Conservation (phyloP, 2,888 invertebrate species). For the Limnephilus auricula region DNA sequence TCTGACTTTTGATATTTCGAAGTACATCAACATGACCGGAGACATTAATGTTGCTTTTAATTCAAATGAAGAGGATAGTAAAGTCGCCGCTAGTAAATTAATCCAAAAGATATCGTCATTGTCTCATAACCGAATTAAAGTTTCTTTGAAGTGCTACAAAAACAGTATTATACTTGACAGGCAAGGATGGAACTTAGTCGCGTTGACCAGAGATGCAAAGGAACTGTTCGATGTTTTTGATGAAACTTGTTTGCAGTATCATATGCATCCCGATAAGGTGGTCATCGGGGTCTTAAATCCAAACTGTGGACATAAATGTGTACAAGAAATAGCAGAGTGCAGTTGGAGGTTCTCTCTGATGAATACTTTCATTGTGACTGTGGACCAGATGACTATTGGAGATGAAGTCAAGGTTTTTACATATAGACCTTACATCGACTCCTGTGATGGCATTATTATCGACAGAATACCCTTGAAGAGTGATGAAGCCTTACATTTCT, state of each 20-base stretch:
- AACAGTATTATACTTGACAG: neutral
- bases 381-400: neutral
- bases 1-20: neutral
- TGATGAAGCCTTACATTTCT: neutral
- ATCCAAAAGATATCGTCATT: neutral
- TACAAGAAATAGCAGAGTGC: neutral
- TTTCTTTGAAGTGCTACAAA: neutral
- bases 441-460: neutral
- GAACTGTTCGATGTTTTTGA: conserved; percentile 7
- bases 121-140: neutral
- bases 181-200: neutral
- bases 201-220: neutral
- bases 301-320: conserved; percentile 11
- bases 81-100: neutral
- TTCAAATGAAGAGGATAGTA: neutral
- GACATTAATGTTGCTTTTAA: neutral
- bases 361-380: conserved; percentile 4
- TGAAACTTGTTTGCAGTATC: conserved; percentile 1
- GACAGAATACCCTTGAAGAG: neutral
- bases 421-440: neutral
- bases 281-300: conserved; percentile 23
- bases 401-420: neutral
- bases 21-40: neutral
- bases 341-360: conserved; percentile 14
- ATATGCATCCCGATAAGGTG: neutral